Evolutionary conservation across 2,797 vertebrate genomes (phyloP).

Genomic region (Scomberomorus guttatus): DNA sequence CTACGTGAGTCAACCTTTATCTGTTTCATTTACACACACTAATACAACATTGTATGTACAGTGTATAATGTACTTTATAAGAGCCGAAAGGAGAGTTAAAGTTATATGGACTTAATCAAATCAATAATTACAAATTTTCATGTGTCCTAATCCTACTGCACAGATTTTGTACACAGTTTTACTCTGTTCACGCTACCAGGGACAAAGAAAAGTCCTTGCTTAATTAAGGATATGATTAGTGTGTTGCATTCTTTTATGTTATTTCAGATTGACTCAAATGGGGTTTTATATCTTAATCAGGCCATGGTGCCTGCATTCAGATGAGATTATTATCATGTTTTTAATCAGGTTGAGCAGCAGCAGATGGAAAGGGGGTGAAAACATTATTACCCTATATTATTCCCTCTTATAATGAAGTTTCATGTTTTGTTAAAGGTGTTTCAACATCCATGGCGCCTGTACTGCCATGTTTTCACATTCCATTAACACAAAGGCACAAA

Average conservation of each 20-base stretch:
- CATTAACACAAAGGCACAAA: conserved; percentile 53
- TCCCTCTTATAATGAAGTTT: conserved; percentile 45
- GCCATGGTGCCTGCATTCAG: conserved; percentile 7
- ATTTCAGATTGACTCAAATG: conserved; percentile 4
- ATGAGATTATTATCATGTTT: conserved; percentile 20
- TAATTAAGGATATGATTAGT: conserved; percentile 5
- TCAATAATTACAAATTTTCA: neutral
- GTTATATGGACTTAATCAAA: neutral
- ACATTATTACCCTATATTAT: conserved; percentile 47
- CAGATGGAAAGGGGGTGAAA: conserved; percentile 33
- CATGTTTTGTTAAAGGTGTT: conserved; percentile 48
- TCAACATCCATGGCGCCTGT: conserved; percentile 13
- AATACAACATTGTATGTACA: neutral
- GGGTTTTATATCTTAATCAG: conserved; percentile 34
- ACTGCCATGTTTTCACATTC: conserved; percentile 50
- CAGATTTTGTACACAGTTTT: neutral
- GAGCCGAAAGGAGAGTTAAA: neutral
- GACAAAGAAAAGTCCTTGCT: neutral
- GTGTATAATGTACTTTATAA: neutral
- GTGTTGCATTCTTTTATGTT: conserved; percentile 13
- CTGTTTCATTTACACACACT: conserved; percentile 27
- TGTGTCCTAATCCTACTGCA: neutral
- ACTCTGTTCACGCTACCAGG: neutral
- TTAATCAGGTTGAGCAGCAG: conserved; percentile 31
- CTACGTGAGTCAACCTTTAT: conserved; percentile 80